Evolutionary conservation across 2,888 invertebrate genomes (phyloP), one percentile per base, ranked within the genome.

Genomic region (Drosophila yooni): DNA sequence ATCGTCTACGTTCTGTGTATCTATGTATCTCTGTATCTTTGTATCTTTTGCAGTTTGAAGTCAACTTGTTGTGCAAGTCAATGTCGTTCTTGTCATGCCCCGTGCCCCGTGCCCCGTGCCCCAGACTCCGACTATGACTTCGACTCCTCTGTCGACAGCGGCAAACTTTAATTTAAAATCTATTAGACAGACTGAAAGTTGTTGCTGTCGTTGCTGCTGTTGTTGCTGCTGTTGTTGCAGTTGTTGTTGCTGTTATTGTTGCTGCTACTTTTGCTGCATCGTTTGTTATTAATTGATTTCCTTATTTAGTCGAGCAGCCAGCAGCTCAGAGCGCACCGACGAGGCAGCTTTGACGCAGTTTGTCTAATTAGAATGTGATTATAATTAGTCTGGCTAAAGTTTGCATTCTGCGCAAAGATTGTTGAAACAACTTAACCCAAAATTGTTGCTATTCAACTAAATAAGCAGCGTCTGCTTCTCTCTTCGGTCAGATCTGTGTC

Each of bases 231-330:
- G 51, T 2, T 57, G 57, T 18, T 33, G 57, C 29, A 15, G 48
- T 5, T 31, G 51, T 33, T 29, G 31, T 25, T 56, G 52, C 38
- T 46, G 13, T 53, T 31, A 63, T 31, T 48, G 57, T 40, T 58
- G 50, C 29, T 74, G 58, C 57, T 60, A 58, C 57, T 74, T 69
- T 74, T 67, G 79, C 65, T 83, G 85, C 83, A 78, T 81, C 77
- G 80, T 75, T 88, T 79, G 80, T 79, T 87, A 85, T 88, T 88
- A 88, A 88, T 88, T 88, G 87, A 88, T 88, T 88, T 88, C 87
- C 87, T 88, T 88, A 88, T 88, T 88, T 87, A 82, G 84, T 78
- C 70, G 74, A 60, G 63, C 74, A 73, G 51, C 56, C 40, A 13
- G 52, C 58, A 40, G 15, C 7, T 8, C 21, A 70, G 65, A 60